Base-by-base conservation (phyloP, 2,888 invertebrate genomes). In the Helobdella robusta region DNA sequence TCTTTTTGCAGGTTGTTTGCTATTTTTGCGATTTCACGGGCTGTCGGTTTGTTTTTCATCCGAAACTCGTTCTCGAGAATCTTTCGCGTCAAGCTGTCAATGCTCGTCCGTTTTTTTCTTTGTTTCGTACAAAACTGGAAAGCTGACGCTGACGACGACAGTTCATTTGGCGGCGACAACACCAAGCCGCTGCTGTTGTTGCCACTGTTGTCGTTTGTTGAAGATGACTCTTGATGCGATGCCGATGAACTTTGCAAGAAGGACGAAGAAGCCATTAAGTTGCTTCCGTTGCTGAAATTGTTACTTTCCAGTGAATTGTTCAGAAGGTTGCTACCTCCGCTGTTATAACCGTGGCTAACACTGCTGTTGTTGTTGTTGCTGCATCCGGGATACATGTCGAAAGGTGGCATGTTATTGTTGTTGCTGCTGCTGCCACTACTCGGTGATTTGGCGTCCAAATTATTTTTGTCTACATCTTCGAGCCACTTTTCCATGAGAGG, bases 31-130 rank as follows among this genome's bases (percentile, higher is more conserved):
- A 98, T 98, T 84, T 98, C 98, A 82, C 94, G 95, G 64, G 98
- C 97, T 73, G 94, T 92, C 56, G 98, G 98, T 83, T 99, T 99
- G 69, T 95, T 94, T 83, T 97, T 95, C 82, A 95, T 95, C 82
- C 94, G 90, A 82, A 98, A 98, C 82, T 98, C 95, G 80, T 90
- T 91, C 81, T 98, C 98, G 67, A 99, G 85, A 61, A 94, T 94
- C 32, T 77, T 77, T 82, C 95, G 97, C 66, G 95, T 93, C 60
- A 92, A 91, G 74, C 95, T 94, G 82, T 97, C 98, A 79, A 98
- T 98, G 76, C 91, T 91, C 65, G 98, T 98, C 76, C 98, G 87
- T 87, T 99, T 98, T 88, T 98, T 99, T 73, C 98, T 84, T 81
- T 98, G 50, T 25, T 62, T 62, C 2, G 15, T 35, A 20, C n/a